A percentile compares a stretch with the other conserved stretches of the same genome.
Evolutionary conservation across 1,140 invertebrate species (phyloP).

Genomic region (Rhagoletis zephyria): DNA sequence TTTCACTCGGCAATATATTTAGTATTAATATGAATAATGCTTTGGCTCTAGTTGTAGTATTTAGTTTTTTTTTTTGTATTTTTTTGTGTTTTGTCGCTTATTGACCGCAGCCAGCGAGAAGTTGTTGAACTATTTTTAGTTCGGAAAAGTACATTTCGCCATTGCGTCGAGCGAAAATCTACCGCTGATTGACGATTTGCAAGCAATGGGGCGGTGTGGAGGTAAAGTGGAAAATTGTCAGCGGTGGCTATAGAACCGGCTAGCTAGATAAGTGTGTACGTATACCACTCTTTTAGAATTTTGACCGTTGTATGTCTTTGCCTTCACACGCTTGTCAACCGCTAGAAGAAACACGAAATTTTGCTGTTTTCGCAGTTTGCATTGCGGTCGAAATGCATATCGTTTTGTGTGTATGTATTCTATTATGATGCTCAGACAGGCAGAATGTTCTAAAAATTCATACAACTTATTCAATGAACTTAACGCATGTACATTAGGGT

Average conservation of each 20-base stretch:
- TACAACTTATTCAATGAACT: no score
- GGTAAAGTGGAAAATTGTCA: neutral
- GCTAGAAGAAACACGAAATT: neutral
- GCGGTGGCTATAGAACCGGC: neutral
- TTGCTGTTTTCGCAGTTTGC: neutral
- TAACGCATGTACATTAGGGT: no score
- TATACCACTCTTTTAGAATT: neutral
- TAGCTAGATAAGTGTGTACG: neutral
- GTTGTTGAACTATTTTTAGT: conserved; percentile 31
- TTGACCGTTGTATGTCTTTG: neutral
- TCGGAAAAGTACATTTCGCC: conserved; percentile 13
- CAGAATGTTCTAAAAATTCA: neutral
- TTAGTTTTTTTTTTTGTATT: no score
- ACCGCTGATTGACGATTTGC: neutral
- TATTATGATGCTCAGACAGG: neutral
- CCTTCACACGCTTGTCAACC: neutral
- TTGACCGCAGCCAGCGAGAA: conserved; percentile 1
- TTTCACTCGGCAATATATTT: no score
- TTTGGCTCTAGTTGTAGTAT: no score
- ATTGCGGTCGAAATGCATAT: no score
- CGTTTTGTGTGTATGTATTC: no score
- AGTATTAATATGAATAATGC: no score
- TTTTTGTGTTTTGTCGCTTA: neutral
- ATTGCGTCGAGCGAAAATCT: neutral
- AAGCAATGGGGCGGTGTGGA: neutral